Percentiles rank a stretch among this genome's conserved stretches.
These are phyloP conservation scores for Mormyrops attenuatus DNA, from an alignment of 2,797 vertebrate genomes.

Conservation along the genomic window DNA sequence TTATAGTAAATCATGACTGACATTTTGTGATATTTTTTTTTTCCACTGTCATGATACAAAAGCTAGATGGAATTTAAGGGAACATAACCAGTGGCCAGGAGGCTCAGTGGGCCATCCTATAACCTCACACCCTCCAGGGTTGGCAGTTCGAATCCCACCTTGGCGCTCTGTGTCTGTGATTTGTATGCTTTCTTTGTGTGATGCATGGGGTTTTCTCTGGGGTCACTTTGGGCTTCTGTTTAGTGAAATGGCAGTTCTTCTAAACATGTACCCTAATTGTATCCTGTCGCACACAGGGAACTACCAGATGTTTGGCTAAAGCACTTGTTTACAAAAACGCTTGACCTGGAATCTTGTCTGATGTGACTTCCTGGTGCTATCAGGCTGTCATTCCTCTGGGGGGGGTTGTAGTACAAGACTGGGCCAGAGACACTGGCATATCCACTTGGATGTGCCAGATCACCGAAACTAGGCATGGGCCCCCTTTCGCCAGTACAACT, in stretches of 20 bases:
- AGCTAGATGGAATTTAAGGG: not conserved
- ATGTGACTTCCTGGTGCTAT: not conserved
- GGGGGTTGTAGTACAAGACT: not conserved
- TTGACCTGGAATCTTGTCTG: not conserved
- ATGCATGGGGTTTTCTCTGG: not conserved
- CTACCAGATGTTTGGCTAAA: not conserved
- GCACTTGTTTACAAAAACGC: not conserved
- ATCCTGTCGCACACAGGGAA: not conserved
- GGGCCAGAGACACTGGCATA: not conserved
- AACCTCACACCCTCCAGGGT: not conserved
- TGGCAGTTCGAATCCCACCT: not conserved
- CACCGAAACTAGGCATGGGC: slow-evolving; percentile 35
- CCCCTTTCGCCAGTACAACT: slow-evolving; percentile 55
- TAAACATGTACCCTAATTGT: not conserved
- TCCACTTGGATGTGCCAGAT: not conserved
- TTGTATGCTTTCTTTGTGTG: not conserved
- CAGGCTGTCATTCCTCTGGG: not conserved
- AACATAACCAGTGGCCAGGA: not conserved
- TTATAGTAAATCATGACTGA: not conserved
- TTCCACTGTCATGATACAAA: not conserved
- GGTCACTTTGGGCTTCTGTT: not conserved
- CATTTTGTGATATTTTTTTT: not conserved
- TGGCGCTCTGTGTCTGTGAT: not conserved
- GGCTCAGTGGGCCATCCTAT: not conserved
- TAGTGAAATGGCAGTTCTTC: not conserved